Evolutionary conservation across 2,113 vertebrate genomes (phyloP).

Genomic region (Bubo scandiacus): DNA sequence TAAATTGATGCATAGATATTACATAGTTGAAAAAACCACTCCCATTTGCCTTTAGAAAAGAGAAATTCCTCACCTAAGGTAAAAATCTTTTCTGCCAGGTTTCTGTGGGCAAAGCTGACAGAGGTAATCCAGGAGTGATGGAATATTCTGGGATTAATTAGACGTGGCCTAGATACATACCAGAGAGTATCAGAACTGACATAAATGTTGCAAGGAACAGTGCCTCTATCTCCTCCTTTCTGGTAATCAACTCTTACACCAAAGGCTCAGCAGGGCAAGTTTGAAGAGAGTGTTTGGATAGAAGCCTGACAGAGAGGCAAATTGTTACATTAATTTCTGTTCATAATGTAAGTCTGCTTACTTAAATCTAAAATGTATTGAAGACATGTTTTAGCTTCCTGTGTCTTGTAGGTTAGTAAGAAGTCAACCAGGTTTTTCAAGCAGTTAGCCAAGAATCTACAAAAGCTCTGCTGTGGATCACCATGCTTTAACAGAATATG

Average conservation of each 20-base stretch:
- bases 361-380: background rate
- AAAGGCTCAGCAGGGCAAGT: background rate
- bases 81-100: background rate
- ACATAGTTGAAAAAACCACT: background rate
- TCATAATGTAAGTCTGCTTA: background rate
- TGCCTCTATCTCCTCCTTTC: background rate
- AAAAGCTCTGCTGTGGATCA: background rate
- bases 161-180: background rate
- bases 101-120: background rate
- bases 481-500: background rate
- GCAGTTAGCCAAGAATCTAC: background rate
- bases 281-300: background rate
- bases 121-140: background rate
- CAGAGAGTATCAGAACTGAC: background rate
- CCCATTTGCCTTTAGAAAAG: background rate
- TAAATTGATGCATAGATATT: background rate
- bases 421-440: background rate
- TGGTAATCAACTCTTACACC: slow-evolving; percentile 11
- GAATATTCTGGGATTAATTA: slow-evolving; percentile 34
- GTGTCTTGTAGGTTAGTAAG: background rate
- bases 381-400: background rate
- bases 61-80: slow-evolving; percentile 9
- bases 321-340: background rate
- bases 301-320: background rate
- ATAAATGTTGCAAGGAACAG: background rate